Conservation (phyloP, 92 coral and sea anemone genomes). For the Pocillopora meandrina region DNA sequence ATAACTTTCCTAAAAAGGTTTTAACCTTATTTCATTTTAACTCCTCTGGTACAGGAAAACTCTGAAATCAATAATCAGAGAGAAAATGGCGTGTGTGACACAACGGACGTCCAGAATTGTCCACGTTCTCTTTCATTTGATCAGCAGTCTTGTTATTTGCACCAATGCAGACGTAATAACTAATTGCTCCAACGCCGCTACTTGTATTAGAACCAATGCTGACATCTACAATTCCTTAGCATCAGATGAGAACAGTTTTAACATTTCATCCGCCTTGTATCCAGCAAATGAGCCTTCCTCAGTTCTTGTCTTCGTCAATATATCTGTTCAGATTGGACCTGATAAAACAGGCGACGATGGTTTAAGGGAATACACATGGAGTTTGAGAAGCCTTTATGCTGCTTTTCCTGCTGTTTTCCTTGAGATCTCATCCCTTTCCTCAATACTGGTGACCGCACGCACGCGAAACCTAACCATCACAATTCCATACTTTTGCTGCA, state of each 20-base stretch:
- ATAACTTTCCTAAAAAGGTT: too few species aligned
- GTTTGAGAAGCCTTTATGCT: not conserved
- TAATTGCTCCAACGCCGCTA: not conserved
- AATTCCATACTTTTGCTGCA: constrained; percentile 4
- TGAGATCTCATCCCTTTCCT: not conserved
- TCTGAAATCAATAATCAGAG: too few species aligned
- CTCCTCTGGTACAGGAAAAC: too few species aligned
- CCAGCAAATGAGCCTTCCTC: not conserved
- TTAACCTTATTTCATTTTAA: too few species aligned
- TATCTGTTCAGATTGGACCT: not conserved
- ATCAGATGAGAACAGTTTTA: constrained; percentile 17
- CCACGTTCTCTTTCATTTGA: not conserved
- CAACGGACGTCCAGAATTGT: not conserved
- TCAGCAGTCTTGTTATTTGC: not conserved
- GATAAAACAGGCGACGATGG: not conserved
- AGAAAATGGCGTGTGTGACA: not conserved
- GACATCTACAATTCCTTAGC: constrained; percentile 2
- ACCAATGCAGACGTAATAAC: not conserved
- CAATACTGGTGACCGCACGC: constrained; percentile 3
- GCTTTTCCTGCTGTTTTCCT: constrained; percentile 3
- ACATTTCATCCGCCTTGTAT: constrained; percentile 5
- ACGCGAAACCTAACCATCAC: not conserved
- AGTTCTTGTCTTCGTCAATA: not conserved
- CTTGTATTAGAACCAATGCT: not conserved
- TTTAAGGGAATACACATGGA: not conserved